Percentiles rank a stretch among this genome's conserved stretches.
These are phyloP conservation scores for Potorous gilbertii DNA, from an alignment of 2,797 vertebrate species.

Conservation along the genomic window DNA sequence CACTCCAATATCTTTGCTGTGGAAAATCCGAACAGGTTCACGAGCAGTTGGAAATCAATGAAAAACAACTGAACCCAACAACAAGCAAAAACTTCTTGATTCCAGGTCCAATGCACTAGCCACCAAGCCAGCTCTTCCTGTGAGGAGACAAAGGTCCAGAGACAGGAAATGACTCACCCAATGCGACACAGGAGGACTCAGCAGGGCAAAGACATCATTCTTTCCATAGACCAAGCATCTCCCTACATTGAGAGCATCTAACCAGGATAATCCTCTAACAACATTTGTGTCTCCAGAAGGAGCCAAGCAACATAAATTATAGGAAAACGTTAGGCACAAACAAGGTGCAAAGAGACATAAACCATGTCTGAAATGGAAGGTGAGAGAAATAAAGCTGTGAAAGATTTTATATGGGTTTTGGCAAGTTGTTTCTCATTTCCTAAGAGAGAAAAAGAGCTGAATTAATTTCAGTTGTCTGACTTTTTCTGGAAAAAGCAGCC, in stretches of 20 bases:
- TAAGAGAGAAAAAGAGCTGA: conserved; percentile 57
- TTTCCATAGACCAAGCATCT: not conserved
- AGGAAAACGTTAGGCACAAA: not conserved
- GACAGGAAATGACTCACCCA: not conserved
- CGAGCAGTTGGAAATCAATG: not conserved
- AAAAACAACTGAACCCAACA: not conserved
- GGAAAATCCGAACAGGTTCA: not conserved
- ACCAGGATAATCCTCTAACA: not conserved
- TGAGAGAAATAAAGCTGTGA: not conserved
- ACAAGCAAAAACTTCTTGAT: not conserved
- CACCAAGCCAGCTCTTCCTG: not conserved
- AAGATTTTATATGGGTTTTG: not conserved
- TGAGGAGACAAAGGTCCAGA: not conserved
- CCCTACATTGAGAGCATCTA: not conserved
- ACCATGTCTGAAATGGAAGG: not conserved
- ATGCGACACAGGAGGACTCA: not conserved
- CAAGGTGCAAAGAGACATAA: not conserved
- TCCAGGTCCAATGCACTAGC: not conserved
- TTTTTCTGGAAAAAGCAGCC: conserved; percentile 38
- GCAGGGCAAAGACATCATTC: not conserved
- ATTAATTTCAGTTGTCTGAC: conserved; percentile 28
- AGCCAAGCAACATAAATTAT: not conserved
- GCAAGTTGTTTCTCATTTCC: not conserved
- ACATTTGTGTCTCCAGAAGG: not conserved
- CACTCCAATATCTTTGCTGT: not conserved